Evolutionary conservation across 37 sponge, comb jelly and placozoan species (phyloP), one percentile per base, ranked within the genome.

Genomic region (Beroe forskalii): DNA sequence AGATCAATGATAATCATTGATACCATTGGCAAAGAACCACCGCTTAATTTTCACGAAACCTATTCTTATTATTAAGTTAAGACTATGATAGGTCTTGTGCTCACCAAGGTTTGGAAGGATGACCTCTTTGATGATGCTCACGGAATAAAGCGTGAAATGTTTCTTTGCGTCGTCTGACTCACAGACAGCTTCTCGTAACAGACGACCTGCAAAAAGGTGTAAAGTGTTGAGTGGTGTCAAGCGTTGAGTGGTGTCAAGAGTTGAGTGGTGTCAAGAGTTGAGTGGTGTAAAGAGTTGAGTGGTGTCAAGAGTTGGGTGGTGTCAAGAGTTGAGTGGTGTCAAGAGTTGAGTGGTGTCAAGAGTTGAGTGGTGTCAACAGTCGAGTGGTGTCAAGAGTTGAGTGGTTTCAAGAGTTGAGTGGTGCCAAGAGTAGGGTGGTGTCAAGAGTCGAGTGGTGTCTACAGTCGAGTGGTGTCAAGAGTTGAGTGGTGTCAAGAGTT

Each of bases 51-150:
- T n/a, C n/a, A n/a, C n/a, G n/a, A n/a, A n/a, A n/a, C n/a, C n/a
- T n/a, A n/a, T n/a, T n/a, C n/a, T n/a, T n/a, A n/a, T n/a, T n/a
- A n/a, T n/a, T n/a, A n/a, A n/a, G n/a, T n/a, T n/a, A n/a, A n/a
- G n/a, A n/a, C n/a, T n/a, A n/a, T n/a, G n/a, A n/a, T n/a, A n/a
- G n/a, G n/a, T n/a, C n/a, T n/a, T n/a, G n/a, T 43, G n/a, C 48
- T 38, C 17, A 80, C 86, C 86, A 28, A 80, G 27, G 60, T 80
- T 80, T 4, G 86, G 86, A 41, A 44, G 27, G 25, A 80, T 25
- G 31, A 80, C 41, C 41, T 80, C 86, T 44, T 41, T 80, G 48
- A 80, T 80, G 28, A 80, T 43, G 31, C 23, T 23, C n/a, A 80
- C 86, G 0, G 86, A 80, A 25, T 44, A 80, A 2, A 40, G 19